Evolutionary conservation across 2,113 vertebrate species (phyloP).

Genomic region (Crotalus helleri): DNA sequence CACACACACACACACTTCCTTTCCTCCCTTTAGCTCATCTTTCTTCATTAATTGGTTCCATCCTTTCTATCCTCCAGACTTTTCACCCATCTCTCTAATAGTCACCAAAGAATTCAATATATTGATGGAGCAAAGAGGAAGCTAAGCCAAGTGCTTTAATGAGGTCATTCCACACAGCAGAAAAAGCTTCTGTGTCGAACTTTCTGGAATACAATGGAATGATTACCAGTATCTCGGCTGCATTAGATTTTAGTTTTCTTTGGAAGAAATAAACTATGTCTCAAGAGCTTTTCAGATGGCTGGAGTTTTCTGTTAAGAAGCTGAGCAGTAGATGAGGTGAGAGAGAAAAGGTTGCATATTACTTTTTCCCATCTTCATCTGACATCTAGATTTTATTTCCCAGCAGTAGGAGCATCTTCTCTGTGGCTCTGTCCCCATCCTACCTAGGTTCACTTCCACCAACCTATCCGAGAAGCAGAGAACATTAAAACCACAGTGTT

Average conservation of each 20-base stretch:
- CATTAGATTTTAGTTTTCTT: constrained; percentile 3
- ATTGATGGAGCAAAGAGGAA: constrained; percentile 12
- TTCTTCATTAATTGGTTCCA: constrained; percentile 9
- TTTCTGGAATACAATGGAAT: constrained; percentile 8
- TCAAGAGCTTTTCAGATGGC: constrained; percentile 18
- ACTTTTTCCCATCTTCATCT: not conserved
- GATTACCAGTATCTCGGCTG: not conserved
- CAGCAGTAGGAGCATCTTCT: not conserved
- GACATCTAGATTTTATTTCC: not conserved
- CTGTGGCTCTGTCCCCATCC: not conserved
- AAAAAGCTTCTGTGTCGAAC: not conserved
- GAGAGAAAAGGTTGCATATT: not conserved
- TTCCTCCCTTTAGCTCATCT: not conserved
- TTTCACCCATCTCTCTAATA: constrained; percentile 25
- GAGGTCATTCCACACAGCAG: constrained; percentile 20
- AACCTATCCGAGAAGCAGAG: not conserved
- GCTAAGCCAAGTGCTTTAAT: constrained; percentile 26
- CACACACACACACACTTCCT: not conserved
- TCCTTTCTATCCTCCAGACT: not conserved
- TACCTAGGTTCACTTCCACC: not conserved
- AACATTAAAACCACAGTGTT: not conserved
- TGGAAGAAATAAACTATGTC: constrained; percentile 1
- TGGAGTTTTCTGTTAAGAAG: not conserved
- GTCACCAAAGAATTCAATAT: constrained; percentile 26
- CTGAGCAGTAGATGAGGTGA: not conserved